Base-by-base conservation (phyloP, 2,113 vertebrate genomes). In the Piaya cayana region DNA sequence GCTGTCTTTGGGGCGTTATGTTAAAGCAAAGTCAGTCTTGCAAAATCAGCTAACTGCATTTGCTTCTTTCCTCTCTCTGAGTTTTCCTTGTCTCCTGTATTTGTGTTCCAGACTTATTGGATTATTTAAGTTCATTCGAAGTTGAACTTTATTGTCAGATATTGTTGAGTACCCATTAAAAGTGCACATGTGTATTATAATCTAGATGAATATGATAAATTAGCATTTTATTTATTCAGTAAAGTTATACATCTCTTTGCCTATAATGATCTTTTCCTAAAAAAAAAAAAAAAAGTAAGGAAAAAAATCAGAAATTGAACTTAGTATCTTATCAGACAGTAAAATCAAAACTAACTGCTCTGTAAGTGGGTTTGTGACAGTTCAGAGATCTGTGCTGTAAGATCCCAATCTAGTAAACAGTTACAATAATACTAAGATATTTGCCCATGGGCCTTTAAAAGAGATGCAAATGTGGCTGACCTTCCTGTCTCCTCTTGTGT, bases 371-470 rank as follows among this genome's bases (percentile, higher is more conserved):
- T 88, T 90, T 0, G 0, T 90, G 67, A 90, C 0, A 1, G 77
- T 65, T 77, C 6, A 13, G 60, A 90, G 37, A 77, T 30, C 32
- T n/a, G 4, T 77, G 55, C 9, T 91, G 29, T 52, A 67, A 90
- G 90, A 95, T 87, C 23, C 5, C n/a, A 63, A 69, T 70, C 78
- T 59, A 43, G 59, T 55, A 76, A 90, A 67, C 32, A 52, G 29
- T 86, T 88, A 62, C 52, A 37, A 36, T 67, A 88, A 74, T 55
- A 47, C 63, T 52, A 42, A 96, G 86, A 69, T 93, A 95, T 95
- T 92, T 97, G 91, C 93, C 84, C 56, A 63, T 3, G 26, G 82
- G 71, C 42, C n/a, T 91, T 93, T 94, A 74, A 88, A 92, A 70
- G 47, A 86, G 26, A 74, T 70, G 82, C 26, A 94, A 59, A 80